Evolutionary conservation across 1,140 invertebrate species (phyloP), one percentile per base, ranked within the genome.

Genomic region (Archegozetes longisetosus): DNA sequence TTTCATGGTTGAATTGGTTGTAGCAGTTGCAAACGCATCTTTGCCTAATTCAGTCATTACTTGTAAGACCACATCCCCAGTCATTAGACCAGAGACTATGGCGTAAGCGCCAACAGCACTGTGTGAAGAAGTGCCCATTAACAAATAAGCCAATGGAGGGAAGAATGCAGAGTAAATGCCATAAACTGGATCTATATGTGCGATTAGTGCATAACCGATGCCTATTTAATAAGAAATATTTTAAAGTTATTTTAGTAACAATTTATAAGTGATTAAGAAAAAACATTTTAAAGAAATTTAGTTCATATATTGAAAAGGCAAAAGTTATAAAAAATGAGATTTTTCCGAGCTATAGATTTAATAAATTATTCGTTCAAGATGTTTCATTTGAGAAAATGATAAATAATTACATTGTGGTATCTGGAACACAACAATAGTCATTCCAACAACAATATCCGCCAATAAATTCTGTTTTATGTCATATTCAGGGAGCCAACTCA

Each of bases 381-480:
- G n/a, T n/a, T n/a, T n/a, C 24, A 12, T n/a, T 47, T 26, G 2
- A 20, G 2, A 20, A 40, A 25, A 25, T 9, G 48, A 57, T 12
- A 56, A 17, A 55, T n/a, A 52, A 28, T 61, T 52, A 61, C 60
- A 86, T 77, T 92, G 89, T 0, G 88, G 88, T 70, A 93, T 88
- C 67, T 92, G 87, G 84, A 94, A 87, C 58, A 92, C 81, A 22
- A 85, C 87, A 9, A 89, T 84, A 2, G 88, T 92, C 49, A 86
- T 74, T 3, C 89, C 89, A n/a, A 72, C 66, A 28, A 71, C 64
- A 1, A 69, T 4, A 59, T 72, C 70, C 14, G 64, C 58, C 0
- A 69, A 51, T 1, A 62, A 17, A 26, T 53, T 14, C 23, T 64
- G 49, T 32, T 62, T 62, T 49, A 59, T 28, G 22, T 65, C 53